Percentiles rank a stretch among this genome's conserved stretches.
These are phyloP conservation scores for Malacoraja senta DNA, from an alignment of 2,797 vertebrate genomes.

Conservation along the genomic window DNA sequence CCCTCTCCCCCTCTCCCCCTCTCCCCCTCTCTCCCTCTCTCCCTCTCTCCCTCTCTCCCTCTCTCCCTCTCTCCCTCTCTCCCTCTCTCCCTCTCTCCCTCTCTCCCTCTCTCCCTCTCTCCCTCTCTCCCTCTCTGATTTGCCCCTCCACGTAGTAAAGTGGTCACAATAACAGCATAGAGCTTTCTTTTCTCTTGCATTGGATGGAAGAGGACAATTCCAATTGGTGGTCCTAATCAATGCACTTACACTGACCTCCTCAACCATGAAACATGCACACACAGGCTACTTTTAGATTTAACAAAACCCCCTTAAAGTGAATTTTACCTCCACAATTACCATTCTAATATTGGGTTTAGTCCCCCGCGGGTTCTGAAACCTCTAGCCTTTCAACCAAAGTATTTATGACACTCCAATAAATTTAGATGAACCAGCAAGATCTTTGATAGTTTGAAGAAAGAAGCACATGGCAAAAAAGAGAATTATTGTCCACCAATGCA, in stretches of 20 bases:
- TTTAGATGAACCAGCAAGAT: slow-evolving; percentile 38
- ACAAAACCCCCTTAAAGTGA: not conserved
- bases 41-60: not conserved
- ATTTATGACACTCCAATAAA: slow-evolving; percentile 39
- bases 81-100: not conserved
- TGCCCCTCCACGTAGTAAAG: not conserved
- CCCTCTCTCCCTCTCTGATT: not conserved
- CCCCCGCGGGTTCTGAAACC: slow-evolving; percentile 8
- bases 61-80: not conserved
- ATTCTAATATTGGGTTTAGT: slow-evolving; percentile 39
- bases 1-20: not conserved
- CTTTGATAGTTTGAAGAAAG: slow-evolving; percentile 16
- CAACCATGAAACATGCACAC: slow-evolving; percentile 39
- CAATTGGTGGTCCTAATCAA: slow-evolving; percentile 35
- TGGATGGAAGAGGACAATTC: slow-evolving; percentile 20
- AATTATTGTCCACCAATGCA: slow-evolving; percentile 35
- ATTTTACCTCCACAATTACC: slow-evolving; percentile 28
- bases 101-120: not conserved
- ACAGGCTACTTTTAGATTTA: slow-evolving; percentile 31
- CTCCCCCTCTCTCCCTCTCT: not conserved
- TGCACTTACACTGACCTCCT: slow-evolving; percentile 41
- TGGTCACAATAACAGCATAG: not conserved
- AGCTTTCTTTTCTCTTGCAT: not conserved
- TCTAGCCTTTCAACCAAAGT: slow-evolving; percentile 40
- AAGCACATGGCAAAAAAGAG: slow-evolving; percentile 4